A percentile compares a stretch with the other conserved stretches of the same genome.
Conservation (phyloP, 2,113 vertebrate genomes). For the Steatornis caripensis region DNA sequence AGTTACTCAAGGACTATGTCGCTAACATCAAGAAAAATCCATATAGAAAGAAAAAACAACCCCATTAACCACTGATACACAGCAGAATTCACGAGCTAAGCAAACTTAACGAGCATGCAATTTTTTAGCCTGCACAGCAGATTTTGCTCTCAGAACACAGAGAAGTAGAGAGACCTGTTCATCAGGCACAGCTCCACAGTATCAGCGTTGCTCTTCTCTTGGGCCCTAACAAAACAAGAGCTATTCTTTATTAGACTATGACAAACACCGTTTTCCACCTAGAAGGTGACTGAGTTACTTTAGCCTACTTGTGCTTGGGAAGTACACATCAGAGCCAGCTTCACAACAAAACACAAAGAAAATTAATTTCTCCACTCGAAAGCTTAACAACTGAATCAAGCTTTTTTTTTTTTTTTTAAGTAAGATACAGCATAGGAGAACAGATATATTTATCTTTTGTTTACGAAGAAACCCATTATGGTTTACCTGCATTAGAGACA, state of each 20-base stretch:
- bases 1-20: background rate
- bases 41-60: background rate
- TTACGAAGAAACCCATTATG: background rate
- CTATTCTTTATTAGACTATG: accelerated
- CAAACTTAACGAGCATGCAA: background rate
- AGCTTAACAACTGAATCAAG: background rate
- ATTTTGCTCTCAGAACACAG: background rate
- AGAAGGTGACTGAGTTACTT: accelerated
- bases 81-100: background rate
- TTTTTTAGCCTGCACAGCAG: background rate
- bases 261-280: accelerated
- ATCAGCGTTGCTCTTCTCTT: accelerated
- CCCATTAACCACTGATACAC: background rate
- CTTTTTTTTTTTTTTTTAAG: too few relatives aligned
- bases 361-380: background rate
- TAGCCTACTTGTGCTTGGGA: accelerated
- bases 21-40: background rate
- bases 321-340: background rate
- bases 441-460: background rate
- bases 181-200: background rate
- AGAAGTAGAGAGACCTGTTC: background rate
- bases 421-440: accelerated
- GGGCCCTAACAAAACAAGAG: background rate
- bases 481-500: background rate
- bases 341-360: background rate